Conservation (phyloP, 2,113 vertebrate species). For the Micronycteris hirsuta region DNA sequence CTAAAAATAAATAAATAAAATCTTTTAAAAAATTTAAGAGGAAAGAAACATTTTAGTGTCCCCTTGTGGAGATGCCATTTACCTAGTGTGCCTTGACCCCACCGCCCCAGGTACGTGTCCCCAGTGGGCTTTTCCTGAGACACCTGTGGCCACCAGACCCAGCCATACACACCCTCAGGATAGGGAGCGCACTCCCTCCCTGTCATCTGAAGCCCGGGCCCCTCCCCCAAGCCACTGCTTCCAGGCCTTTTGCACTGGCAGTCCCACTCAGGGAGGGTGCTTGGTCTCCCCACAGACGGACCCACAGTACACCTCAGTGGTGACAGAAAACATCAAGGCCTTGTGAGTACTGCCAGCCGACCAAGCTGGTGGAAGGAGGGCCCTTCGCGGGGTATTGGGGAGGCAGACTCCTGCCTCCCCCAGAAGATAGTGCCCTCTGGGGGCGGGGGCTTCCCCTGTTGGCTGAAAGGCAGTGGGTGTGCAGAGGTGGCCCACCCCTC, state of each 20-base stretch:
- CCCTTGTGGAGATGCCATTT: background rate
- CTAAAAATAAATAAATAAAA: too few species aligned
- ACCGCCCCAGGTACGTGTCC: accelerated
- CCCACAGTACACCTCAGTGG: slow-evolving; percentile 83
- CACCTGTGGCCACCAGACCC: background rate
- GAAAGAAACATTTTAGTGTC: background rate
- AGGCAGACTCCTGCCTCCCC: background rate
- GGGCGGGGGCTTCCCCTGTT: background rate
- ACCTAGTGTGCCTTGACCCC: background rate
- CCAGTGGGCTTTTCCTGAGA: background rate
- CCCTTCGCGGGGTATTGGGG: background rate
- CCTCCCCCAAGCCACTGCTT: background rate
- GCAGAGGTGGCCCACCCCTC: background rate
- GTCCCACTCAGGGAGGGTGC: background rate
- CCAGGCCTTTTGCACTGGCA: background rate
- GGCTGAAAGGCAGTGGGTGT: background rate
- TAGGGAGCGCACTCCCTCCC: background rate
- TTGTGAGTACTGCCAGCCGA: slow-evolving; percentile 80
- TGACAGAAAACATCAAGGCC: slow-evolving; percentile 87
- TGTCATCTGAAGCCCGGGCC: background rate
- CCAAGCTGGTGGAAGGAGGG: slow-evolving; percentile 23
- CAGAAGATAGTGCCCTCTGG: too few species aligned
- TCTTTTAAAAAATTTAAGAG: background rate
- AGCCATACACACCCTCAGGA: background rate
- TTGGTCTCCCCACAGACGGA: slow-evolving; percentile 83